Evolutionary conservation across 2,113 vertebrate species (phyloP), one percentile per base, ranked within the genome.

Genomic region (Phrynocephalus versicolor): DNA sequence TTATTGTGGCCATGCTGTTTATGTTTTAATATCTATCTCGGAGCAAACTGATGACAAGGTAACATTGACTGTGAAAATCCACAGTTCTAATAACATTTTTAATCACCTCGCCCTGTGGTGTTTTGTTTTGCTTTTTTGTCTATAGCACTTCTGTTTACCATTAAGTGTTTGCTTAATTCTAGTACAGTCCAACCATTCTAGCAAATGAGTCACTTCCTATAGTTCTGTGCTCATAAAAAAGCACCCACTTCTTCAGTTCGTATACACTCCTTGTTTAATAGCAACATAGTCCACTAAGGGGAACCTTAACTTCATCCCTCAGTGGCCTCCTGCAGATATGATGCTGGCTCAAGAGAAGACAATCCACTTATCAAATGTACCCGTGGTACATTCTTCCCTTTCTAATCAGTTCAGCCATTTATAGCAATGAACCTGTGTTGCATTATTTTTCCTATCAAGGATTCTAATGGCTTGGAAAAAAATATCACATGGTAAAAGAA

Each of bases 31-130:
- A 55, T 83, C 86, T 0, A 8, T 1, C 72, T 90, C 80, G 85
- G 37, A 39, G 62, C 23, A 83, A 58, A 55, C 70, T 81, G 84
- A 86, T 86, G 84, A 73, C 75, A 80, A 85, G 78, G 71, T 81
- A 65, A 81, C 60, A 81, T 81, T 74, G 78, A 81, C 78, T 73
- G 60, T 65, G 79, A 86, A 86, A 81, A 80, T 86, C 41, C 71
- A 80, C 78, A 81, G 78, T 86, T 74, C 78, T 67, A 86, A 39
- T 86, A 86, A 86, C 39, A 65, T 86, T 86, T 84, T 74, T 81
- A 81, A 81, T 81, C 70, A 86, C 84, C 71, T 81, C 65, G 60
- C 58, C 84, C 70, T 81, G 60, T 86, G 71, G 39, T 81, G 70
- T 86, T 81, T 81, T 74, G 78, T 81, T 86, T 58, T 86, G 70